Base-by-base conservation (phyloP, 1,140 invertebrate species). In the Platyura marginata region DNA sequence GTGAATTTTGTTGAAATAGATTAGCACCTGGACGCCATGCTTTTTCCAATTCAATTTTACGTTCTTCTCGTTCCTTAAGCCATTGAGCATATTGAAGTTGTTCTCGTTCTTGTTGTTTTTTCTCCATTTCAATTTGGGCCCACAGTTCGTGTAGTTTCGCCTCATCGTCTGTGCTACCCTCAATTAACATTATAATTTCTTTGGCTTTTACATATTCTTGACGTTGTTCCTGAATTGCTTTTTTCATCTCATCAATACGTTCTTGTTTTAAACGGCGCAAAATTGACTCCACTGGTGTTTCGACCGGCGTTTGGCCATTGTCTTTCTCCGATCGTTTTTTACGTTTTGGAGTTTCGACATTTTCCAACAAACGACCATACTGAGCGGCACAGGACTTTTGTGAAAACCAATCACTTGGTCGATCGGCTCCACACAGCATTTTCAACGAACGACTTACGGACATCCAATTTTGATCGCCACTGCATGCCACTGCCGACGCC, bases 381-480 rank as follows among this genome's bases (percentile, higher is more conserved):
- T 94, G 90, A 0, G 81, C 71, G 1, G 86, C 87, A 70, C 90
- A 94, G 49, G 86, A 79, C 61, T 89, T 92, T 54, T 86, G 83
- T 0, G 85, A 88, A 59, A 89, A 93, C 83, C 87, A 94, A 58
- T 94, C 89, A 0, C 67, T 51, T 2, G 88, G 84, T 44, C 84
- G 61, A 44, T 77, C 77, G 41, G 73, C 70, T 51, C 91, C 85
- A 40, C 74, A 72, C 51, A 74, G 77, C 44, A 65, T 74, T 64
- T 75, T 86, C 49, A 74, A 68, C 44, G 67, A 78, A 46, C 88
- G 66, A 25, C 86, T 88, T 0, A 95, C 88, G 1, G 82, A 83
- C 56, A 87, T 87, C 88, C 89, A 94, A 59, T 93, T 94, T 62
- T 92, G 88, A 61, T 94, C 89, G 1, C 88, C 88, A 61, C 81